Conservation (phyloP, 2,888 invertebrate genomes). For the Leucoptera coffeella region DNA sequence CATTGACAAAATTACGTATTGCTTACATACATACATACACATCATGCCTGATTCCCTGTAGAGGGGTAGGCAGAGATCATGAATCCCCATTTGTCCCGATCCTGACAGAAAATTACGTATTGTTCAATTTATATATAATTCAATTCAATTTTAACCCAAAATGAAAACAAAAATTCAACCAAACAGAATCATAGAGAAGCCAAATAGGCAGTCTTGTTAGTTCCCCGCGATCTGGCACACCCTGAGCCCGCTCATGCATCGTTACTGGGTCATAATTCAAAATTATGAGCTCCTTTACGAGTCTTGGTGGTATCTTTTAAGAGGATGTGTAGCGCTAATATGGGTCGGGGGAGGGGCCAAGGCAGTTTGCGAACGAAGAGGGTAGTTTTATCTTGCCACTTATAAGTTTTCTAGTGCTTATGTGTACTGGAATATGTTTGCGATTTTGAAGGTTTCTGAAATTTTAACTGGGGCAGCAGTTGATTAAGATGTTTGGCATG, state of each 20-base stretch:
- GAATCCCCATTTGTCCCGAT: background rate
- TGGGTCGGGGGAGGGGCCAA: too few species aligned
- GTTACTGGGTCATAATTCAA: conserved; percentile 32
- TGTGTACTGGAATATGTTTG: background rate
- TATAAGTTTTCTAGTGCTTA: background rate
- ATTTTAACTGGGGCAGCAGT: too few species aligned
- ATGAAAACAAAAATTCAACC: background rate
- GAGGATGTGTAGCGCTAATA: conserved; percentile 3
- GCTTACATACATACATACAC: too few species aligned
- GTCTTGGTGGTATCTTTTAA: conserved; percentile 6
- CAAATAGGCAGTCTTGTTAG: too few species aligned
- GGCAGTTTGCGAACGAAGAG: too few species aligned
- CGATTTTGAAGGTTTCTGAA: too few species aligned
- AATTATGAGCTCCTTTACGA: conserved; percentile 34
- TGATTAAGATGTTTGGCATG: too few species aligned
- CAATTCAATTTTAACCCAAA: background rate
- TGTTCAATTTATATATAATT: background rate
- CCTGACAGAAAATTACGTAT: background rate
- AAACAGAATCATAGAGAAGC: too few species aligned
- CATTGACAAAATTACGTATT: too few species aligned
- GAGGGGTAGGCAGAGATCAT: background rate
- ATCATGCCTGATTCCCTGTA: too few species aligned
- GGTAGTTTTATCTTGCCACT: background rate
- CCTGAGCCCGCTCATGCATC: conserved; percentile 15
- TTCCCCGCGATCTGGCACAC: background rate